Evolutionary conservation across 2,888 invertebrate genomes (phyloP).

Genomic region (Pammene aurita): DNA sequence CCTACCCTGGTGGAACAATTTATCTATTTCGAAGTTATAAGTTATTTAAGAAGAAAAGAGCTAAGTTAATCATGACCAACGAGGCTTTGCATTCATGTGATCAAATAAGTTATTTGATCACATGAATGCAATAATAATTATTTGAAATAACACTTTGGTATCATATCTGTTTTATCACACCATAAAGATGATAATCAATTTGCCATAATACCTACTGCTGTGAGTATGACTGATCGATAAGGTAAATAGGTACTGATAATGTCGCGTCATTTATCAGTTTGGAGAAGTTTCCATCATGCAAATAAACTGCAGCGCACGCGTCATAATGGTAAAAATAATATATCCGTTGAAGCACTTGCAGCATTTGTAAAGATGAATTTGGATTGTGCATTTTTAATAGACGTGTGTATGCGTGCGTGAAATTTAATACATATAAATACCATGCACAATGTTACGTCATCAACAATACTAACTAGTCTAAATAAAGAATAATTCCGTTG

Average conservation of each 20-base stretch:
- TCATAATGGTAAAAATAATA: background rate
- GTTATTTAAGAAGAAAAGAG: background rate
- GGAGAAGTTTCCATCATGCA: slow-evolving; percentile 27
- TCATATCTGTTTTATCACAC: slow-evolving; percentile 25
- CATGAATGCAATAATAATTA: too few species aligned
- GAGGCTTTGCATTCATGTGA: background rate
- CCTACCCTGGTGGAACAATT: too few species aligned
- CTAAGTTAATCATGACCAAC: background rate
- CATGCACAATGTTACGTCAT: background rate
- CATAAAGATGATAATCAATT: slow-evolving; percentile 33
- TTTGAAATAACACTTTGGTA: background rate
- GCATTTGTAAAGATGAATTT: too few species aligned
- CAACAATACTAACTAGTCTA: slow-evolving; percentile 1
- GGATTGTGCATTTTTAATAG: too few species aligned
- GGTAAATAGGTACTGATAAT: slow-evolving; percentile 25
- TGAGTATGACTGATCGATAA: slow-evolving; percentile 27
- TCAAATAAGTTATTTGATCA: too few species aligned
- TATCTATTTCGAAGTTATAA: too few species aligned
- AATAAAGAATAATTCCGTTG: slow-evolving; percentile 3
- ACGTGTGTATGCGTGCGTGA: background rate
- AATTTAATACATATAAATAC: slow-evolving; percentile 6
- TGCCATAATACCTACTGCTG: slow-evolving; percentile 23
- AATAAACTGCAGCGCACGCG: slow-evolving; percentile 9
- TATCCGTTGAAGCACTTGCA: background rate
- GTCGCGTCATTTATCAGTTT: slow-evolving; percentile 7